These are phyloP conservation scores for Periophthalmodon schlosseri DNA, from an alignment of 2,113 vertebrate species.

Conservation along the genomic window DNA sequence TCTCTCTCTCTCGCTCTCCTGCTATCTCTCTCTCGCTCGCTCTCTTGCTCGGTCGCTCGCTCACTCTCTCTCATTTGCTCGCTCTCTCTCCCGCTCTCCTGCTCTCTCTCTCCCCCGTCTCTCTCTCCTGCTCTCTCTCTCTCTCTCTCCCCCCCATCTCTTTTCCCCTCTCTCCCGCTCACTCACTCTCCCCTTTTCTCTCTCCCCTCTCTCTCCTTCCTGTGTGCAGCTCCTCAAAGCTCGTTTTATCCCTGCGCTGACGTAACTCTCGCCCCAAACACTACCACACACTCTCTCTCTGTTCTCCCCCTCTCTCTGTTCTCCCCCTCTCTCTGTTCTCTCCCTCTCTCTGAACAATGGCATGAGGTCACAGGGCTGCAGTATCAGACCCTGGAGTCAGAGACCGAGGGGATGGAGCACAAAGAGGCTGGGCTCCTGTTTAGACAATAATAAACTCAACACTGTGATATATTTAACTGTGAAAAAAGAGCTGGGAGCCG, in stretches of 20 bases:
- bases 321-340: too few relatives aligned
- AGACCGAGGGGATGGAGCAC: conserved; percentile 54
- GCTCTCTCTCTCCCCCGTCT: too few relatives aligned
- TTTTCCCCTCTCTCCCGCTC: conserved; percentile 64
- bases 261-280: conserved; percentile 23
- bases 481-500: too few relatives aligned
- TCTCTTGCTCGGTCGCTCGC: too few relatives aligned
- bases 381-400: conserved; percentile 68
- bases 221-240: conserved; percentile 66
- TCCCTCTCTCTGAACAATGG: conserved; percentile 59
- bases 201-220: conserved; percentile 65
- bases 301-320: conserved; percentile 53
- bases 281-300: conserved; percentile 45
- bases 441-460: too few relatives aligned
- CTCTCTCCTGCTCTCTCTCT: not conserved
- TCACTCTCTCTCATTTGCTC: too few relatives aligned
- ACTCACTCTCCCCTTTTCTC: conserved; percentile 67
- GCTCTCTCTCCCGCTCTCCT: too few relatives aligned
- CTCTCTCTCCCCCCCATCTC: conserved; percentile 52
- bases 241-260: conserved; percentile 67
- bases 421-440: conserved; percentile 34
- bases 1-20: conserved; percentile 61
- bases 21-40: conserved; percentile 32
- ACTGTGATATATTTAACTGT: too few relatives aligned
- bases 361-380: conserved; percentile 71